phyloP scores from a whole-genome alignment of 2,113 vertebrate genomes.

The Thunnus thynnus region DNA sequence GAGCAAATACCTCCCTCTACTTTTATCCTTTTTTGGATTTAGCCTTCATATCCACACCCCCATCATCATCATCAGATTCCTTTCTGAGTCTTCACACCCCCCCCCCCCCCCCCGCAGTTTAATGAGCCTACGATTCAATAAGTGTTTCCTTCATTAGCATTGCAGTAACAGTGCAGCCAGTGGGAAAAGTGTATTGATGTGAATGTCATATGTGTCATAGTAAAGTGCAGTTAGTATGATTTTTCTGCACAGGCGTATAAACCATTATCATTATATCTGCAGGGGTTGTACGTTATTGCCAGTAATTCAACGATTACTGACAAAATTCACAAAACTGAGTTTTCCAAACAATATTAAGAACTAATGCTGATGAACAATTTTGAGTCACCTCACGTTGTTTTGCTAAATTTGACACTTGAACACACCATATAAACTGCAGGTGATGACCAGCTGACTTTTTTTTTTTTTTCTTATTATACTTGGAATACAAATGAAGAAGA shows the following conservation, averaged over 20 bases:
- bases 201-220: constrained; percentile 38
- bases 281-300: constrained; percentile 21
- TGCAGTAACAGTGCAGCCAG: constrained; percentile 43
- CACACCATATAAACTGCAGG: no score
- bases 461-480: not conserved
- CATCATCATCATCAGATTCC: constrained; percentile 2
- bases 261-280: constrained; percentile 37
- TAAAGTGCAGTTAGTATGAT: constrained; percentile 37
- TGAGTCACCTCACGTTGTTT: not conserved
- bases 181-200: constrained; percentile 26
- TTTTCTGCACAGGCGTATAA: constrained; percentile 28
- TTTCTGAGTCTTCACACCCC: not conserved
- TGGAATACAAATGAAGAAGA: not conserved
- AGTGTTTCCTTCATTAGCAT: constrained; percentile 51
- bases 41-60: constrained; percentile 15
- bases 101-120: constrained; percentile 22
- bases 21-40: not conserved
- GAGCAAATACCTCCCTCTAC: constrained; percentile 16
- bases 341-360: constrained; percentile 19
- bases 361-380: not conserved
- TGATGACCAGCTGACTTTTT: no score
- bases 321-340: not conserved
- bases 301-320: constrained; percentile 1
- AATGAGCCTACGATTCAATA: constrained; percentile 49
- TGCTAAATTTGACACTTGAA: not conserved